phyloP scores from a whole-genome alignment of 2,113 vertebrate species.

The Bagarius yarrelli region DNA sequence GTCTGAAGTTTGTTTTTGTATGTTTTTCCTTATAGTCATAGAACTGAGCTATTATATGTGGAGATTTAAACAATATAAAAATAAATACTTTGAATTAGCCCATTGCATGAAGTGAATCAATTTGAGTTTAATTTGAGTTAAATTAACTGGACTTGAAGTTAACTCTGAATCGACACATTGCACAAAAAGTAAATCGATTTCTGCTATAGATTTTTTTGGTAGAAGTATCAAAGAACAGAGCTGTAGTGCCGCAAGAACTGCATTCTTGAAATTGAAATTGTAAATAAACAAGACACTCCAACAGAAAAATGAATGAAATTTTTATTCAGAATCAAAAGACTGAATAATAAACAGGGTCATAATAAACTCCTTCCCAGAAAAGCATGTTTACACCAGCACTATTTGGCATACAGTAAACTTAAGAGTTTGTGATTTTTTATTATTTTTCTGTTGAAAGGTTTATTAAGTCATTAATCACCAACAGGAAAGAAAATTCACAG shows the following conservation, averaged over 20 bases:
- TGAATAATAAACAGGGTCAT: background rate
- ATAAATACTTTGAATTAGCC: no score
- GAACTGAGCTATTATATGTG: no score
- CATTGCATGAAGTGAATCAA: no score
- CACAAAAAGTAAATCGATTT: background rate
- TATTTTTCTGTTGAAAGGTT: background rate
- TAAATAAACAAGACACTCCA: background rate
- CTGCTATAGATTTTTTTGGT: background rate
- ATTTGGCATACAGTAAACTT: background rate
- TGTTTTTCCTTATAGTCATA: no score
- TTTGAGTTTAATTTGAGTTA: no score
- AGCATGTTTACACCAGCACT: background rate
- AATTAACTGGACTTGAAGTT: background rate
- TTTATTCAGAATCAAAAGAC: background rate
- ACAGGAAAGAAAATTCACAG: no score
- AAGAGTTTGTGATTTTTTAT: background rate
- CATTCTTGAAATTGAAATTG: background rate
- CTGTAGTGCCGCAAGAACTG: background rate
- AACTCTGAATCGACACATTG: background rate
- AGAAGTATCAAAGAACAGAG: background rate
- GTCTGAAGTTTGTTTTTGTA: no score
- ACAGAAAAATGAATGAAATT: background rate
- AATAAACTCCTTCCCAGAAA: background rate
- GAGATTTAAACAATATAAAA: no score
- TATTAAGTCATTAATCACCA: background rate